Base-by-base conservation (phyloP, 2,888 invertebrate species). In the Dione juno region DNA sequence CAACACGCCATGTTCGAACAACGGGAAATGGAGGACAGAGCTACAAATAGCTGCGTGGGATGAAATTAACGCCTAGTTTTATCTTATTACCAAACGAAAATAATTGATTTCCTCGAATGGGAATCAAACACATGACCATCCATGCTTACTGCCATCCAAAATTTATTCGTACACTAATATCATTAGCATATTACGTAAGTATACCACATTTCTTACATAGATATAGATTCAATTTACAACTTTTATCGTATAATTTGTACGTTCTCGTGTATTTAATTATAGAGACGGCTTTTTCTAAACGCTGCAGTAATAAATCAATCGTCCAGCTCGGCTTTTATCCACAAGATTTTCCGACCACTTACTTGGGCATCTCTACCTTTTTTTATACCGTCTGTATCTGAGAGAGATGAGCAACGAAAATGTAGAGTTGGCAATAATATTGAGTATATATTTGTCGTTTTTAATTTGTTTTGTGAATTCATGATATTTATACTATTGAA, bases 231-330 rank as follows among this genome's bases (percentile, higher is more conserved):
- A 45, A 28, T 61, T 61, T 28, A 61, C 28, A 19, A n/a, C 59
- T n/a, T 5, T 28, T 43, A 28, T 61, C 43, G 21, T 61, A 28
- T 61, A 61, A 61, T 61, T 61, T 61, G 28, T 61, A 28, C 14
- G 41, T 21, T n/a, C 63, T 64, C 37, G n/a, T 67, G 67, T 67
- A 67, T 59, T 59, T 67, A 67, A 67, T 67, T 59, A 40, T 59
- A 41, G 72, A 72, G 65, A 72, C 71, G 67, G 74, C 59, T 67
- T 66, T 69, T 69, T 70, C 67, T 68, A 69, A 67, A 64, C 58
- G 69, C 66, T 70, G 53, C 67, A 67, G 71, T 69, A 69, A 75
- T 75, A 75, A 74, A 75, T 75, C 74, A 75, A 75, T 75, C 75
- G 74, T 54, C 71, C 66, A 67, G 75, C 68, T 58, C 68, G 68